Percentiles rank a stretch among this genome's conserved stretches.
phyloP scores from a whole-genome alignment of 2,797 vertebrate genomes.

The Eulemur albifrons region DNA sequence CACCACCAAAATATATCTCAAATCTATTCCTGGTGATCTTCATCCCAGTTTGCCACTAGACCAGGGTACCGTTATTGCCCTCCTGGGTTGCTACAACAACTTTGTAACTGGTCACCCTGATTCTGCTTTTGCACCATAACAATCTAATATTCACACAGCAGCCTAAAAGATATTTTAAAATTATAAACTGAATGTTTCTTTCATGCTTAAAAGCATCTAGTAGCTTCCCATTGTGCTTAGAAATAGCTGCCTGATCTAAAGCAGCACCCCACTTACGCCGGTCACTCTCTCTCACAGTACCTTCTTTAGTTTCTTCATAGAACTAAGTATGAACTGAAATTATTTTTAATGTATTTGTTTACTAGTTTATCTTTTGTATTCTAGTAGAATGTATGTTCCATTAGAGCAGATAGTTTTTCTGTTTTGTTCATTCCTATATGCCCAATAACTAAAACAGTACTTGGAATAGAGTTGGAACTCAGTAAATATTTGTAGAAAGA shows the following conservation, averaged over 20 bases:
- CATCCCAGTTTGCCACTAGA: not conserved
- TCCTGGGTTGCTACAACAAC: not conserved
- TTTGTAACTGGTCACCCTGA: not conserved
- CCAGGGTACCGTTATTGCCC: not conserved
- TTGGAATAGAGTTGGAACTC: not conserved
- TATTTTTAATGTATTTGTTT: slow-evolving; percentile 9
- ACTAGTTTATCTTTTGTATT: not conserved
- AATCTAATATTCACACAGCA: not conserved
- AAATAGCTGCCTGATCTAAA: not conserved
- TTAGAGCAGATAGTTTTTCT: slow-evolving; percentile 16
- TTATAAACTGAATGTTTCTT: not conserved
- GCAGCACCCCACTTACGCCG: not conserved
- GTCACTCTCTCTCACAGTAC: not conserved
- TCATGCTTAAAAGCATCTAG: not conserved
- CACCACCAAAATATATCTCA: not conserved
- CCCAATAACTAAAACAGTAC: not conserved
- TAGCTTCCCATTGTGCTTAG: not conserved
- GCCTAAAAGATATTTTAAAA: not conserved
- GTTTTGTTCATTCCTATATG: slow-evolving; percentile 5
- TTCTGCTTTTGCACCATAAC: not conserved
- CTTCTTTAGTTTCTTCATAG: not conserved
- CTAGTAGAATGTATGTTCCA: not conserved
- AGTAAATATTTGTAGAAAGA: slow-evolving; percentile 42
- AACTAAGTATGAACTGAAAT: not conserved
- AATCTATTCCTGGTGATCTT: not conserved